phyloP scores from a whole-genome alignment of 2,888 invertebrate species.

The Lasioglossum morio region DNA sequence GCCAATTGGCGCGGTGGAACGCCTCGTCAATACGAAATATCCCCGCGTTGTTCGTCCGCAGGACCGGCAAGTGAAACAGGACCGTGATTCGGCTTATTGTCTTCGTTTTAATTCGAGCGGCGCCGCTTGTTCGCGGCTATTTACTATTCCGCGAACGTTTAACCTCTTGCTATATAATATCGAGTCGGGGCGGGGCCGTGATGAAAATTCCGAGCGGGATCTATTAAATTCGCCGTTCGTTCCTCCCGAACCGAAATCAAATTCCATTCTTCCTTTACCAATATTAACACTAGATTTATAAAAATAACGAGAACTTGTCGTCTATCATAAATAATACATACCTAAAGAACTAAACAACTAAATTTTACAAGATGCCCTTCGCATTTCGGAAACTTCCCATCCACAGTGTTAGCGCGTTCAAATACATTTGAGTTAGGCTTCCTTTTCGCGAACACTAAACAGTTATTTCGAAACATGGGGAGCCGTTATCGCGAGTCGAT shows the following conservation, averaged over 20 bases:
- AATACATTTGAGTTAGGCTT: not conserved
- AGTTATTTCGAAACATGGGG: not conserved
- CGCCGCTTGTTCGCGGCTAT: not conserved
- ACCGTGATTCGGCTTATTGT: conserved; percentile 6
- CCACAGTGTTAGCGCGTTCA: not conserved
- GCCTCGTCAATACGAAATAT: not conserved
- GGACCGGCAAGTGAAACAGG: not conserved
- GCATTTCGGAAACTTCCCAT: not conserved
- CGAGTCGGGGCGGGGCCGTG: not conserved
- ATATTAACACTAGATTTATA: not conserved
- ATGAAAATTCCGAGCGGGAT: not conserved
- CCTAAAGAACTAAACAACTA: too few relatives aligned
- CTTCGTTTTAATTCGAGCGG: not conserved
- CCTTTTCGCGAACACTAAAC: not conserved
- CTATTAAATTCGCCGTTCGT: not conserved
- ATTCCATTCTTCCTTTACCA: not conserved
- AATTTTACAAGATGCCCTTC: not conserved
- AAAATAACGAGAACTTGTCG: too few relatives aligned
- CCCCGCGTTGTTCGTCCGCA: not conserved
- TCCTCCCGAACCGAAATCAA: not conserved
- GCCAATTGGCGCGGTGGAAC: not conserved
- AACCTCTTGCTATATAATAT: not conserved
- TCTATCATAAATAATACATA: too few relatives aligned
- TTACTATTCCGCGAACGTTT: not conserved
- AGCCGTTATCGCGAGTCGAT: not conserved